These are phyloP conservation scores for Agrotis segetum DNA, from an alignment of 2,888 invertebrate genomes.

Conservation along the genomic window DNA sequence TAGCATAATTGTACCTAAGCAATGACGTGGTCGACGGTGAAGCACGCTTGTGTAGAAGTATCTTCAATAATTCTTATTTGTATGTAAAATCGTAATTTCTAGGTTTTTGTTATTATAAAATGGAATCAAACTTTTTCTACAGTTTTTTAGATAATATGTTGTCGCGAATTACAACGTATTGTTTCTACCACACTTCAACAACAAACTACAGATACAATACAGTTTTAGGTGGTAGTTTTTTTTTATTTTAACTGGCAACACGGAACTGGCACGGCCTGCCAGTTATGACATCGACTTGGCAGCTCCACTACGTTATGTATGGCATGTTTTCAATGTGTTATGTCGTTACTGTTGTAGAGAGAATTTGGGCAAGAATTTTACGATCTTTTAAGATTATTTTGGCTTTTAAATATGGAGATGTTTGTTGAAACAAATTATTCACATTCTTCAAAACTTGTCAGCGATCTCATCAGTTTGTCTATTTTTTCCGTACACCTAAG, in stretches of 20 bases:
- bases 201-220: conserved; percentile 5
- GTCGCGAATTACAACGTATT: not conserved
- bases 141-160: not conserved
- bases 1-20: no score
- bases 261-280: conserved; percentile 36
- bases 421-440: not conserved
- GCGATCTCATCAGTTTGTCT: no score
- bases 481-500: no score
- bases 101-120: no score
- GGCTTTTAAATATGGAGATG: not conserved
- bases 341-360: conserved; percentile 12
- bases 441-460: no score
- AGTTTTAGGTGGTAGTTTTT: conserved; percentile 21
- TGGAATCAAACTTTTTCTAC: not conserved
- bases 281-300: conserved; percentile 57
- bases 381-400: not conserved
- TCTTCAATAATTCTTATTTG: no score
- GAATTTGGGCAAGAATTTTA: not conserved
- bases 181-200: not conserved
- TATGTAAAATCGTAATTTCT: no score
- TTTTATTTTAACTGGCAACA: conserved; percentile 36
- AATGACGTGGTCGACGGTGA: no score
- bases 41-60: no score
- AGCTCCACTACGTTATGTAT: conserved; percentile 30
- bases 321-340: conserved; percentile 43